These are phyloP conservation scores for Spisula solida DNA, from an alignment of 2,888 invertebrate species.

Conservation along the genomic window DNA sequence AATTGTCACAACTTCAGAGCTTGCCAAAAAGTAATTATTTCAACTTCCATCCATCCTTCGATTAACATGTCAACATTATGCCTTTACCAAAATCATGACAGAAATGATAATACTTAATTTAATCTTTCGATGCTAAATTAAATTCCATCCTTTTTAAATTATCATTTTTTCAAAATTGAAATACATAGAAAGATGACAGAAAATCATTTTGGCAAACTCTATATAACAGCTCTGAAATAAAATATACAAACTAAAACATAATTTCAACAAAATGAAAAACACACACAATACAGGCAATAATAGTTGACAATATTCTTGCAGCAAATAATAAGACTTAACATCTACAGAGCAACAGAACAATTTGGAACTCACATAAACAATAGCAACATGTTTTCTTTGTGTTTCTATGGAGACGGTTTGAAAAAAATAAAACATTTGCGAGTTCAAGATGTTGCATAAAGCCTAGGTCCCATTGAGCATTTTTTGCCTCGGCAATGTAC, in stretches of 20 bases:
- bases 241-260: not conserved
- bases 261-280: not conserved
- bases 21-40: not conserved
- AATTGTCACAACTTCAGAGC: not conserved
- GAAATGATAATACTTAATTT: not conserved
- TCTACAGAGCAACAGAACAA: not conserved
- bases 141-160: too few relatives aligned
- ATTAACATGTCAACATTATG: not conserved
- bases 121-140: not conserved
- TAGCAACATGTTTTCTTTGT: not conserved
- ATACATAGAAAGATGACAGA: not conserved
- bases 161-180: too few relatives aligned
- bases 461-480: too few relatives aligned
- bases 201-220: conserved; percentile 16
- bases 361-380: not conserved
- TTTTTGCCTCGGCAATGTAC: too few relatives aligned
- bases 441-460: not conserved
- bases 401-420: not conserved
- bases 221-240: not conserved
- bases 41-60: too few relatives aligned
- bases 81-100: too few relatives aligned
- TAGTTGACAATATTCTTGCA: not conserved
- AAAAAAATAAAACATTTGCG: not conserved
- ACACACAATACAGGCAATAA: not conserved
- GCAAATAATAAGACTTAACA: not conserved